Evolutionary conservation across 2,797 vertebrate species (phyloP), one percentile per base, ranked within the genome.

Genomic region (Synanceia verrucosa): DNA sequence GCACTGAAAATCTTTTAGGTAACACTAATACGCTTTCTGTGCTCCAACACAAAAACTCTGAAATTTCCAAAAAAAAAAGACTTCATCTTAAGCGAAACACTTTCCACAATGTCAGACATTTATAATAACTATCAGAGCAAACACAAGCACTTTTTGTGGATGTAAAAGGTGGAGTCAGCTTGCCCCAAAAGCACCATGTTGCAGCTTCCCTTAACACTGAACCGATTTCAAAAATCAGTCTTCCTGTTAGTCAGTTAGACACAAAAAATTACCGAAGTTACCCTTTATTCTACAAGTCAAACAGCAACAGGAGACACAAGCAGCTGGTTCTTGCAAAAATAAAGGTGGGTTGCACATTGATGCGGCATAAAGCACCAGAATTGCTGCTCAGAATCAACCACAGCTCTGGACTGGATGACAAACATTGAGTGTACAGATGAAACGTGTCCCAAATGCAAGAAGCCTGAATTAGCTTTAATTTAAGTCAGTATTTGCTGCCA

Each of bases 361-460:
- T 4, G 11, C 62, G 24, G 16, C 21, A n/a, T 29, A 47, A 57
- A 9, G 28, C 50, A 73, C 33, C 29, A 57, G 5, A 73, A 41
- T 6, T 36, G 46, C 47, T 76, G 74, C 82, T 86, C 74, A 70
- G 47, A 75, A 82, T 86, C 69, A 64, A 79, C 67, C 84, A 83
- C 61, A 82, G 87, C 77, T 84, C 56, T 39, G 36, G 18, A 70
- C 70, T 34, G 52, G 60, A 79, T 66, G 75, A 74, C 51, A 72
- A 71, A 73, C 67, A 66, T 23, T 18, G 23, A 69, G 56, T 36
- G 12, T 28, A 62, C 51, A 56, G 28, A 81, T 87, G 80, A 78
- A 70, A 71, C 12, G 77, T 70, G 78, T 82, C 84, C 87, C 84
- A 87, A 89, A 86, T 87, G 51, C 70, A 69, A 84, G 84, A 87